Evolutionary conservation across 2,113 vertebrate genomes (phyloP).

Genomic region (Regulus satrapa): DNA sequence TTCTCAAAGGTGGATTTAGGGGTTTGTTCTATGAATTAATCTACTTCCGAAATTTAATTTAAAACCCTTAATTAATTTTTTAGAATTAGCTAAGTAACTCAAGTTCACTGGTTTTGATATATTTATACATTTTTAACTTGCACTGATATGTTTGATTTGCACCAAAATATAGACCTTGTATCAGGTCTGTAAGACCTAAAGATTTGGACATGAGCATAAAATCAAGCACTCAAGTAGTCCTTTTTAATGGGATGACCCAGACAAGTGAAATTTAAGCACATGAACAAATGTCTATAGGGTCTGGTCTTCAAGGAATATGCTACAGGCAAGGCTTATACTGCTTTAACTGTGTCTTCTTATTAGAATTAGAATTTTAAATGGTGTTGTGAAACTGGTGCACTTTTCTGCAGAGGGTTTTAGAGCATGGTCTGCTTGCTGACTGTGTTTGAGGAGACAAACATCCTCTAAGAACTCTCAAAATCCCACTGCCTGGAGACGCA

Average conservation of each 20-base stretch:
- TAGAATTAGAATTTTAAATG: background rate
- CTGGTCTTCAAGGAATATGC: background rate
- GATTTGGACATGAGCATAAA: background rate
- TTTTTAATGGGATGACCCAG: background rate
- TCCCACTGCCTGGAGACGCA: background rate
- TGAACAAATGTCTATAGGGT: background rate
- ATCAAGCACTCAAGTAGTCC: background rate
- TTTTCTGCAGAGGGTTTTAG: background rate
- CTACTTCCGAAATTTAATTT: background rate
- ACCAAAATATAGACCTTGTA: background rate
- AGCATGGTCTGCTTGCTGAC: background rate
- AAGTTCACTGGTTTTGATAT: background rate
- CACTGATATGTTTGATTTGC: background rate
- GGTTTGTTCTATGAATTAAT: background rate
- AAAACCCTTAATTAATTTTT: background rate
- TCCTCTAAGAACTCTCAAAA: background rate
- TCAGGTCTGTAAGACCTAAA: background rate
- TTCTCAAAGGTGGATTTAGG: background rate
- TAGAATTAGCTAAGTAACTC: background rate
- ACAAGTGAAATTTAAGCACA: background rate
- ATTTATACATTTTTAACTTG: background rate
- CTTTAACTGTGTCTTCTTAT: constrained; percentile 2
- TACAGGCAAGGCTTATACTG: background rate
- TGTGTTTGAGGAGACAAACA: background rate
- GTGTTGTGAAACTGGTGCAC: background rate